Evolutionary conservation across 1,140 invertebrate genomes (phyloP), one percentile per base, ranked within the genome.

Genomic region (Polyergus mexicanus): DNA sequence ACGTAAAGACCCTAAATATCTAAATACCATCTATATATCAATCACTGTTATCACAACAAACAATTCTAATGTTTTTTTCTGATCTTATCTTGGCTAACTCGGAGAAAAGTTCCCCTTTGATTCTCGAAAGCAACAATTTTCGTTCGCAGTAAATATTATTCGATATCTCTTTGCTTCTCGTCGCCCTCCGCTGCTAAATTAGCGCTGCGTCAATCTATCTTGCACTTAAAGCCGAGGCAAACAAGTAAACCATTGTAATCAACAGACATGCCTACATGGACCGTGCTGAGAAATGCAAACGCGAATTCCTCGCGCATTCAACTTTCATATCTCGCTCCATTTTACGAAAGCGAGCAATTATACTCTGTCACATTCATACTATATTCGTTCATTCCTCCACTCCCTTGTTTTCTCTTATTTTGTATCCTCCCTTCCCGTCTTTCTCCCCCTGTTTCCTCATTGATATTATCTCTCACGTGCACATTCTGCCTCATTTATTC

Each of bases 1-100:
- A 51, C 16, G 1, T 51, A 90, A 75, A 90, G 88, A 89, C 51
- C 86, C 88, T 91, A 91, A 76, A 83, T 60, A 51, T 32, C 72
- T 92, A 92, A 91, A 91, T 89, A 91, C 86, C 47, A 51, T 3
- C 25, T 54, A 35, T 32, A 32, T 81, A 32, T 41, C 3, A 16
- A 72, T 69, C 54, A 72, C 38, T 83, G 38, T 81, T 83, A 83
- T 83, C 78, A 83, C 78, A 83, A 83, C 78, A 74, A 83, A n/a
- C n/a, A n/a, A 80, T 69, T 19, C 54, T 22, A 58, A n/a, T 32
- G 16, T 63, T 28, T 28, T 56, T 58, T 11, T 25, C 35, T 54
- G 71, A 77, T 77, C 60, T 77, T 60, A 41, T 63, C 58, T 77
- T 65, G 60, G 68, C 63, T 38, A 68, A 80, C 22, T 35, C 32